Evolutionary conservation across 1,140 invertebrate species (phyloP).

Genomic region (Melipona quadrifasciata): DNA sequence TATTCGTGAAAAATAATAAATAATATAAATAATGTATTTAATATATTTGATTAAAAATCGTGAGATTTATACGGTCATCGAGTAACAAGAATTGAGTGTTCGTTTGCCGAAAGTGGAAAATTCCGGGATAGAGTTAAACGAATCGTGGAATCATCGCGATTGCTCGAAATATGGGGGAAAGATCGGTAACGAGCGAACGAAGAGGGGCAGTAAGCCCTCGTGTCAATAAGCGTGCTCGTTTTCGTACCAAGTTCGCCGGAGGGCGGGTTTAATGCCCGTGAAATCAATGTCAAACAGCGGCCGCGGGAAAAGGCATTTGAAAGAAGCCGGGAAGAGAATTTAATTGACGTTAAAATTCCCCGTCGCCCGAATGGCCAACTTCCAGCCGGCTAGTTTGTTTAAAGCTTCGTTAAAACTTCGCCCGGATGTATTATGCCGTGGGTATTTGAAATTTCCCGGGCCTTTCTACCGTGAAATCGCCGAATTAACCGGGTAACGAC

Average conservation of each 20-base stretch:
- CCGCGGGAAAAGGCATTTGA: background rate
- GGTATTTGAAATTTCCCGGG: background rate
- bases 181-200: background rate
- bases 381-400: slow-evolving; percentile 23
- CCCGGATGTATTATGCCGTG: background rate
- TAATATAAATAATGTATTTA: too few species aligned
- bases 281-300: slow-evolving; percentile 13
- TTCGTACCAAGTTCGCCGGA: background rate
- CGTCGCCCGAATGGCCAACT: background rate
- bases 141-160: background rate
- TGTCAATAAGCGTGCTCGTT: slow-evolving; percentile 3
- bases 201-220: background rate
- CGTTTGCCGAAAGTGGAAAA: background rate
- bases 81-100: background rate
- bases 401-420: slow-evolving; percentile 33
- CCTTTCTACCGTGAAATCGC: background rate
- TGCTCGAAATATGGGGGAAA: background rate
- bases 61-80: background rate
- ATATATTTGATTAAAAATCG: too few species aligned
- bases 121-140: background rate
- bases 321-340: slow-evolving; percentile 22
- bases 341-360: slow-evolving; percentile 33
- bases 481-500: background rate
- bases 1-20: too few species aligned
- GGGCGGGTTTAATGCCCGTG: background rate